Base-by-base conservation (phyloP, 2,113 vertebrate genomes). In the Andinoacara biseriatus region DNA sequence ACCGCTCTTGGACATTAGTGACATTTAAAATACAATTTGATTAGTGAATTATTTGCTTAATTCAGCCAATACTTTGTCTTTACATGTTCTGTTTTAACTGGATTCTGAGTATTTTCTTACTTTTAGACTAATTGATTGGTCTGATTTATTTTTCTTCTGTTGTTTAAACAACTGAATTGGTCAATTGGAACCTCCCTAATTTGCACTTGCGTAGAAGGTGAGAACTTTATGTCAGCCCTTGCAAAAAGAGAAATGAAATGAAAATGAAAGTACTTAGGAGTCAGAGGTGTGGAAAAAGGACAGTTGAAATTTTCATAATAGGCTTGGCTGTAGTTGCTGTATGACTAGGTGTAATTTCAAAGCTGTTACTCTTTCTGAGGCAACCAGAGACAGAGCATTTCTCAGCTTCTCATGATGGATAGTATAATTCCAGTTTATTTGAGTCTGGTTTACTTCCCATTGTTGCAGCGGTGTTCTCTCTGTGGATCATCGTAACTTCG, bases 51-150 rank as follows among this genome's bases (percentile, higher is more conserved):
- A 46, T 67, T 67, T 67, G 22, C 46, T 67, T 49, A 69, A 49
- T 22, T 49, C 40, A 43, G 24, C 24, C 26, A 0, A 1, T 29
- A 29, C 0, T 5, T 69, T 8, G 0, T 29, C 40, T 20, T 69
- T 5, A 46, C 5, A 46, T 46, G 13, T 4, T 46, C 43, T 14
- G 43, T 46, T 15, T 14, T 43, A 11, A 46, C 43, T 15, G 43
- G 18, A 49, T 24, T 40, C 38, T 49, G 40, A 0, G 15, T 69
- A 10, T 49, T 17, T 49, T 49, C 15, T 49, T 17, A 49, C 46
- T 49, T 49, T 69, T 40, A 46, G 63, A 29, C 15, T 46, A 0
- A 26, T 49, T 0, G 14, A 46, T 67, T 67, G 11, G 13, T 46
- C 13, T 13, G 43, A 46, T 46, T 46, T 46, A 14, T 49, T 1